Base-by-base conservation (phyloP, 2,113 vertebrate genomes). In the Oophaga pumilio region DNA sequence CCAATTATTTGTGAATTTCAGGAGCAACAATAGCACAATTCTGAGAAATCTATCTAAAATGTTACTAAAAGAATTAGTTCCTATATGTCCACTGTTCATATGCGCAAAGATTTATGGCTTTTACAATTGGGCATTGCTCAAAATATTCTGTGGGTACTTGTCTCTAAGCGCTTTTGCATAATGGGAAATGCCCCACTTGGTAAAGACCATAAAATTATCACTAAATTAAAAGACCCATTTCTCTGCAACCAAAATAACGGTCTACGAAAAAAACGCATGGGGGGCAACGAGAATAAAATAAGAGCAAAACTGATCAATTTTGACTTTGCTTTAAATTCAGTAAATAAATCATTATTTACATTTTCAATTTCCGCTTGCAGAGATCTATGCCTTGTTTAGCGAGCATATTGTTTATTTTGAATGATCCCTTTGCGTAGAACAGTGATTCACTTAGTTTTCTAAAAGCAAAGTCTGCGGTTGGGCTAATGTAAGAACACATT, bases 361-460 rank as follows among this genome's bases (percentile, higher is more conserved):
- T 57, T 69, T 80, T 20, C 20, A 50, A 28, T 79, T 43, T 59
- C 9, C 28, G 8, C 22, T 52, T 26, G 33, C 15, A 57, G 50
- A 80, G 76, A 69, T 56, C 52, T 78, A 53, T 66, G n/a, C 50
- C 68, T 60, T 53, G 8, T 26, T 80, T 24, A 69, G 60, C 26
- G 13, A 14, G 56, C 56, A 53, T 26, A 52, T 53, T 5, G 69
- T 80, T 8, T 60, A 79, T 73, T 49, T 81, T 73, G 49, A 87
- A 68, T 56, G 1, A 86, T 64, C 33, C 50, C 18, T 74, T 56
- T 68, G 59, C 43, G 18, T 81, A 26, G 77, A 66, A 68, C n/a
- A 80, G 64, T 81, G 71, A 60, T 73, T 81, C 77, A 87, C 68
- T 26, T 33, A 59, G 76, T 10, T 73, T 49, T 87, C 52, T 81